These are phyloP conservation scores for Lates calcarifer DNA, from an alignment of 2,113 vertebrate species.

Conservation along the genomic window DNA sequence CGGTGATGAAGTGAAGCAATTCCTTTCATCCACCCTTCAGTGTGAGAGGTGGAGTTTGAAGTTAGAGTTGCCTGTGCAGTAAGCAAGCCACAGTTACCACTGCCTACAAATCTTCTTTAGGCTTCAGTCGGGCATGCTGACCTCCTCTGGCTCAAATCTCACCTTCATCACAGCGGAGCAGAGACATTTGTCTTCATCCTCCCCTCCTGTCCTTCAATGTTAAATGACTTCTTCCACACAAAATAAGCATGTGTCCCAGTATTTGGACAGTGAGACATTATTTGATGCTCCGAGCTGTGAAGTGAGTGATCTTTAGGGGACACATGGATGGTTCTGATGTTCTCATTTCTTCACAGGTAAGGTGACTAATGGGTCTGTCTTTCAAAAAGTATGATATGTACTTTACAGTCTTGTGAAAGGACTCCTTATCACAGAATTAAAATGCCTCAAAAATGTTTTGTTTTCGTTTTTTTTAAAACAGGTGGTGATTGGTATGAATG, in stretches of 20 bases:
- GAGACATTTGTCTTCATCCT: slow-evolving; percentile 30
- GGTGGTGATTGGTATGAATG: too few species aligned
- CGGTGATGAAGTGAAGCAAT: not conserved
- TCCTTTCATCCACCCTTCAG: not conserved
- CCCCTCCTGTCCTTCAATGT: not conserved
- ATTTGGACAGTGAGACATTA: slow-evolving; percentile 37
- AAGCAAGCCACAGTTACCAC: slow-evolving; percentile 5
- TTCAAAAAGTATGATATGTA: not conserved
- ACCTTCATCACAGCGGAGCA: slow-evolving; percentile 13
- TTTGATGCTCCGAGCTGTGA: not conserved
- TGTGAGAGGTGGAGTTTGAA: not conserved
- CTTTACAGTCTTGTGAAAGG: not conserved
- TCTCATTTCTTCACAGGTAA: slow-evolving; percentile 24
- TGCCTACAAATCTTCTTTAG: slow-evolving; percentile 16
- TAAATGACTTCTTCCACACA: slow-evolving; percentile 15
- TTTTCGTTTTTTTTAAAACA: too few species aligned
- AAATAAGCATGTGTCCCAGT: not conserved
- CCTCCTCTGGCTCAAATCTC: not conserved
- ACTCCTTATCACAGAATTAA: not conserved
- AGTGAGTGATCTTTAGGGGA: slow-evolving; percentile 24
- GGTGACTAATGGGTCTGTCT: not conserved
- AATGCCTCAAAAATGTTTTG: not conserved
- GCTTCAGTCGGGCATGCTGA: not conserved
- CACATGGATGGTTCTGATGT: not conserved
- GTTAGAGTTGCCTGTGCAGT: not conserved